Conservation (phyloP, 2,888 invertebrate genomes). For the Encarsia formosa region DNA sequence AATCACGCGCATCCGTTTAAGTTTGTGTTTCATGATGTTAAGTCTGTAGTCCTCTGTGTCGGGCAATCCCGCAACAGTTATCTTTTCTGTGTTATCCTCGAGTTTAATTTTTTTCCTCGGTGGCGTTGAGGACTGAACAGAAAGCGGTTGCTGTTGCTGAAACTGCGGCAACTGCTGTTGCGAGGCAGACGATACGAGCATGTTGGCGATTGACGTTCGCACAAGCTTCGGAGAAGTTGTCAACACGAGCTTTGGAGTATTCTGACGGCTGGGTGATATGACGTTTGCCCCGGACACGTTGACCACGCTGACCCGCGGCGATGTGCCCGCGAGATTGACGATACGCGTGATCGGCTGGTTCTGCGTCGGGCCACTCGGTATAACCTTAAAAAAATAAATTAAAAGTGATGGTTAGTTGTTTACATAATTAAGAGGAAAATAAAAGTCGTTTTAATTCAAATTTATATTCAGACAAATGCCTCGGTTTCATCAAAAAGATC, state of each 20-base stretch:
- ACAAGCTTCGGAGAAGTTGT: conserved; percentile 48
- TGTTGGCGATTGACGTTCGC: conserved; percentile 44
- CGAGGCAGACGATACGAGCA: conserved; percentile 46
- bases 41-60: conserved; percentile 58
- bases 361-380: conserved; percentile 45
- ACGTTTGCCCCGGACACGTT: conserved; percentile 36
- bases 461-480: conserved; percentile 49
- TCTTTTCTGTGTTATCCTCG: conserved; percentile 40
- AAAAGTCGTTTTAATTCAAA: background rate
- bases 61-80: conserved; percentile 49
- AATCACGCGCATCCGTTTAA: conserved; percentile 64
- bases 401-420: background rate
- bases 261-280: conserved; percentile 43
- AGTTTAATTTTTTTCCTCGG: conserved; percentile 53
- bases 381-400: too few relatives aligned
- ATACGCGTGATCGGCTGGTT: conserved; percentile 55
- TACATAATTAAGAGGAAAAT: background rate
- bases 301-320: conserved; percentile 43
- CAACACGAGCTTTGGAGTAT: conserved; percentile 45
- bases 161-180: conserved; percentile 32
- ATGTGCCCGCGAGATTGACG: conserved; percentile 50
- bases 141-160: background rate
- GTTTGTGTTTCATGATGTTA: conserved; percentile 68
- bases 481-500: conserved; percentile 35
- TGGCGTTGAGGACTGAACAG: conserved; percentile 26